phyloP scores from a whole-genome alignment of 2,113 vertebrate species.

The Neodontobutis hainanensis region DNA sequence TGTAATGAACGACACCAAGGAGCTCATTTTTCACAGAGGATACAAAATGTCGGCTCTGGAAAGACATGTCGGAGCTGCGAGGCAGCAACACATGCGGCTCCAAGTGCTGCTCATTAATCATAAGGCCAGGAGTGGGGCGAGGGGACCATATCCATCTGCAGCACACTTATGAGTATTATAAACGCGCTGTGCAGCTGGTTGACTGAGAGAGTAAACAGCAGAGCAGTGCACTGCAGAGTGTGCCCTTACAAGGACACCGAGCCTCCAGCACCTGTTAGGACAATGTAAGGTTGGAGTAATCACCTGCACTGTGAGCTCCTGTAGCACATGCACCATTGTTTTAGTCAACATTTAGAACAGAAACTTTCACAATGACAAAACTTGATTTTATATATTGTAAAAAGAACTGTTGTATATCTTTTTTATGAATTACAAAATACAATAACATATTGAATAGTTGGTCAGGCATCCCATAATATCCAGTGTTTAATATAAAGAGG shows the following conservation, averaged over 20 bases:
- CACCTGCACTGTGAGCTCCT: conserved; percentile 26
- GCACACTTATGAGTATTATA: conserved; percentile 70
- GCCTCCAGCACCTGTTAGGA: conserved; percentile 68
- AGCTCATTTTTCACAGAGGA: conserved; percentile 73
- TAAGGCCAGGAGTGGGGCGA: conserved; percentile 46
- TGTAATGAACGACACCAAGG: conserved; percentile 65
- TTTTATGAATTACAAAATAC: no score
- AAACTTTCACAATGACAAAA: not conserved
- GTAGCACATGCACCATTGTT: conserved; percentile 13
- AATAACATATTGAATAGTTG: no score
- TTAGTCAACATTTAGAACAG: conserved; percentile 4
- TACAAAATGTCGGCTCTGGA: conserved; percentile 73
- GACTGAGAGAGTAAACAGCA: conserved; percentile 63
- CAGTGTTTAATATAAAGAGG: no score
- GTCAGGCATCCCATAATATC: no score
- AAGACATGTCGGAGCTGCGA: conserved; percentile 67
- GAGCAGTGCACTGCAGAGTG: conserved; percentile 34
- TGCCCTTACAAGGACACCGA: conserved; percentile 68
- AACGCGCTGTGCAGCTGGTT: conserved; percentile 67
- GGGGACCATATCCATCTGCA: conserved; percentile 67
- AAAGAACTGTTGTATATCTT: no score
- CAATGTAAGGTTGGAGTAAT: conserved; percentile 28
- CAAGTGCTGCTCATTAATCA: conserved; percentile 79
- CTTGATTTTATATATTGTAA: no score
- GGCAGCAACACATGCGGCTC: conserved; percentile 63